Base-by-base conservation (phyloP, 2,797 vertebrate species). In the Halcyon chelicuti region DNA sequence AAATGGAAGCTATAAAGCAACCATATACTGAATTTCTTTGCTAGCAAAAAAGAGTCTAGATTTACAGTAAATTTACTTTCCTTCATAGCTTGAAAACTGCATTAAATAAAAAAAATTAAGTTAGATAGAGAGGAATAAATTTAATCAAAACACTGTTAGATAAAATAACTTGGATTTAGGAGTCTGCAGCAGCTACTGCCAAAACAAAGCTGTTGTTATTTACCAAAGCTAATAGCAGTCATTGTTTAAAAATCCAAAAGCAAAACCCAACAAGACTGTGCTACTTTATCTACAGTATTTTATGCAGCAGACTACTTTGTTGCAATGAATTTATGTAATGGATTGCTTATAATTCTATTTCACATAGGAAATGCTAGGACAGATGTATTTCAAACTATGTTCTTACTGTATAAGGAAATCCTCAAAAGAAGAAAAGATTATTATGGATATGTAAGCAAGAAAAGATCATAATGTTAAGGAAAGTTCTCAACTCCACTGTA, bases 31-130 rank as follows among this genome's bases (percentile, higher is more conserved):
- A 90, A 96, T 95, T 96, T 97, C 84, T 89, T 94, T 75, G 55
- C 91, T 84, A 93, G 92, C 73, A 89, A 93, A 96, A 93, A 76
- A 40, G 58, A 95, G 62, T 93, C 81, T 78, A 78, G 75, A 91
- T 96, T 97, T 96, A 91, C 49, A 97, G 93, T 92, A 97, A 97
- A 98, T 97, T 97, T 95, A 91, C 86, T 98, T 98, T 97, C 86
- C 84, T 95, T 96, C 90, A 68, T 94, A 70, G 92, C 93, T 93
- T 96, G 97, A 92, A 97, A 98, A 97, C 91, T 80, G 75, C 91
- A 97, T 98, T 97, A 98, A 92, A 90, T 78, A 97, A 95, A 97
- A 98, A 97, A 97, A 97, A 98, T 97, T 97, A 98, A 95, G 80
- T 96, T 96, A 95, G 93, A 94, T 54, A 61, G 96, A 96, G 94